phyloP scores from a whole-genome alignment of 2,888 invertebrate genomes.

The Erpobdella octoculata region DNA sequence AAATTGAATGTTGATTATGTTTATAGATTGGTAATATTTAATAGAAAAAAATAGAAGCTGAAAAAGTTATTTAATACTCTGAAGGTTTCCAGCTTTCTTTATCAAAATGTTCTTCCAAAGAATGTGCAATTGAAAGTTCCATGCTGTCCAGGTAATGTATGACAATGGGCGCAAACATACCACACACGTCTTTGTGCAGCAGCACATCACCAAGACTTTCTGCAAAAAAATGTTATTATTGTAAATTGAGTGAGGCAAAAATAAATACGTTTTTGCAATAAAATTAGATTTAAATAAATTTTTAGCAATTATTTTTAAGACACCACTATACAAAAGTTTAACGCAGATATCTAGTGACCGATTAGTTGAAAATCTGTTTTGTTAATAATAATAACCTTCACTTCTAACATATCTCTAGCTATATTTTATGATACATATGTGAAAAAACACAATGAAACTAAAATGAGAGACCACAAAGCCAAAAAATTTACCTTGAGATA shows the following conservation, averaged over 20 bases:
- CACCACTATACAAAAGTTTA: too few species aligned
- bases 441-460: neutral
- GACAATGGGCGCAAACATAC: constrained; percentile 20
- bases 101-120: neutral
- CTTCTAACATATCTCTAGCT: too few species aligned
- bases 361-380: too few species aligned
- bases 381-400: too few species aligned
- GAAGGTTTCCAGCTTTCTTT: neutral
- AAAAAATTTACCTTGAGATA: constrained; percentile 21
- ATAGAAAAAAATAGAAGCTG: neutral
- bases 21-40: neutral
- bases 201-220: neutral
- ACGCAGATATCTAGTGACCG: too few species aligned
- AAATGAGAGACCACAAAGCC: too few species aligned
- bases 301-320: too few species aligned
- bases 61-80: neutral
- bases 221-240: neutral
- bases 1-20: neutral
- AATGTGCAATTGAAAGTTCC: constrained; percentile 11
- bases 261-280: too few species aligned
- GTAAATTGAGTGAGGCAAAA: neutral
- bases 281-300: too few species aligned
- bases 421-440: neutral
- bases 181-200: constrained; percentile 9
- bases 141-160: constrained; percentile 21